A percentile compares a stretch with the other conserved stretches of the same genome.
Evolutionary conservation across 2,113 vertebrate species (phyloP).

Genomic region (Epinephelus fuscoguttatus): DNA sequence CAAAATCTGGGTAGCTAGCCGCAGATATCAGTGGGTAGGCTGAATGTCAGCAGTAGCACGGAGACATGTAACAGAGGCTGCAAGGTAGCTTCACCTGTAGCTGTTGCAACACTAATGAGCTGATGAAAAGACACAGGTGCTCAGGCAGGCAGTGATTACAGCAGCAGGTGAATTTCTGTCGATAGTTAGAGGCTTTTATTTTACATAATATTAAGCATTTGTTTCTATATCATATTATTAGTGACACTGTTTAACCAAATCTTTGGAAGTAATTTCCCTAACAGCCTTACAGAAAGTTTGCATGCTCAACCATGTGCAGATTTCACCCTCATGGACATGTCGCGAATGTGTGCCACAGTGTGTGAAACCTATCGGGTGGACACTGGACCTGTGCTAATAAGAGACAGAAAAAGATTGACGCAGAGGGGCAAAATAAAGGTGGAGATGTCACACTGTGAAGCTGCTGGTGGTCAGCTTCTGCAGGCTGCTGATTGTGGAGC

Average conservation of each 20-base stretch:
- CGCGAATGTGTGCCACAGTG: not conserved
- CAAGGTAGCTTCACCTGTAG: not conserved
- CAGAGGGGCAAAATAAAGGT: conserved; percentile 23
- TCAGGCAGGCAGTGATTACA: conserved; percentile 14
- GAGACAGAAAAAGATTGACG: not conserved
- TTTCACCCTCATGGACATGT: not conserved
- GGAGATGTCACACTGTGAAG: conserved; percentile 37
- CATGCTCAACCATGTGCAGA: not conserved
- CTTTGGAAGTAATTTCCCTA: not conserved
- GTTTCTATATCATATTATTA: not conserved
- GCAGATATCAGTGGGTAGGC: not conserved
- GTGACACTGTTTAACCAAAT: too few species aligned
- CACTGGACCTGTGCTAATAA: conserved; percentile 9
- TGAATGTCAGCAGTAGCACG: not conserved
- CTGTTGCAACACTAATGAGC: not conserved
- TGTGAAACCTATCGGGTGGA: conserved; percentile 11
- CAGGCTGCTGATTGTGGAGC: conserved; percentile 48
- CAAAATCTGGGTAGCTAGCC: not conserved
- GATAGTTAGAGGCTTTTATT: not conserved
- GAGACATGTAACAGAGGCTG: not conserved
- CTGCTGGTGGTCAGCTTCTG: conserved; percentile 42
- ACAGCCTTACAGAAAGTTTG: not conserved
- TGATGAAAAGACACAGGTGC: conserved; percentile 11
- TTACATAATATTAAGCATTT: not conserved
- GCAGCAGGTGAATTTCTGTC: too few species aligned